These are phyloP conservation scores for Vipera latastei DNA, from an alignment of 2,797 vertebrate species.

Conservation along the genomic window DNA sequence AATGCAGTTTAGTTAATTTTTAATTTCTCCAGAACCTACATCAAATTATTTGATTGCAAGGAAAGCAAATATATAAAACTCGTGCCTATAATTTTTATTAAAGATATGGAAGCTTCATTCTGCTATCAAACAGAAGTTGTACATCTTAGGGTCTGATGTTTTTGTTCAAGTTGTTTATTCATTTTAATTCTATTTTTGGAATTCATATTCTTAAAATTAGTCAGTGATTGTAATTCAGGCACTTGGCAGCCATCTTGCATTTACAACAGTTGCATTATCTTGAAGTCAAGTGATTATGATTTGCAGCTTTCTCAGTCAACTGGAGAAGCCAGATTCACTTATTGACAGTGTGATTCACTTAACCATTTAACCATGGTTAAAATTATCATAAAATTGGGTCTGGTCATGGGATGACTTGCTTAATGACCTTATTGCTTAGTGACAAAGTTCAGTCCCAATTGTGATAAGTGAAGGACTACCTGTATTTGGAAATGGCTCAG, in stretches of 20 bases:
- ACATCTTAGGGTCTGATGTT: not conserved
- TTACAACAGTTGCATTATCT: not conserved
- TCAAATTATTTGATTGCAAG: not conserved
- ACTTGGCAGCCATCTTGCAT: not conserved
- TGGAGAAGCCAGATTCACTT: not conserved
- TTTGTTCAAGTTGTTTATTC: not conserved
- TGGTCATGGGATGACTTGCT: not conserved
- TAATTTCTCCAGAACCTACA: not conserved
- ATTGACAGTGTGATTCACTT: not conserved
- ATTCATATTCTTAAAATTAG: not conserved
- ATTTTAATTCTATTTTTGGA: not conserved
- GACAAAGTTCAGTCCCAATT: not conserved
- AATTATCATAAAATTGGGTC: not conserved
- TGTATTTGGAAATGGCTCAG: not conserved
- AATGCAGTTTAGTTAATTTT: not conserved
- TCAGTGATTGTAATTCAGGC: not conserved
- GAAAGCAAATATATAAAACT: not conserved
- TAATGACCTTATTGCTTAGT: not conserved
- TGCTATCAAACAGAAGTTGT: not conserved
- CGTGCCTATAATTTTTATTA: not conserved
- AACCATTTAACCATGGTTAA: not conserved
- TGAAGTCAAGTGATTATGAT: not conserved
- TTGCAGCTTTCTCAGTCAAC: not conserved
- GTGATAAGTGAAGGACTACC: not conserved
- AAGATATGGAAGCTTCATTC: not conserved